These are phyloP conservation scores for Girardia tigrina DNA, from an alignment of 2,888 invertebrate genomes.

Conservation along the genomic window DNA sequence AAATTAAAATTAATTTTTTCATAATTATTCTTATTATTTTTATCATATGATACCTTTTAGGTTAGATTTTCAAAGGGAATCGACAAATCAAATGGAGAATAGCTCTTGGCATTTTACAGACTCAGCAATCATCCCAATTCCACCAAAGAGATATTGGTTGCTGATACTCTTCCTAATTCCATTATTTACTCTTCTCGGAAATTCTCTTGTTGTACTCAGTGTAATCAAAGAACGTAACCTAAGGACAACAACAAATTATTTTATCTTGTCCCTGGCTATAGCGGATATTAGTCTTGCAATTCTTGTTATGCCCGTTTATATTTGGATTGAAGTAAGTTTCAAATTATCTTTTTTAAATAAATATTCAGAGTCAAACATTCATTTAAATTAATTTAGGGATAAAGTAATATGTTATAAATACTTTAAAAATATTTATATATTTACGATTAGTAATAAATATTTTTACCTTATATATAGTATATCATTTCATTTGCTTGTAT, in stretches of 20 bases:
- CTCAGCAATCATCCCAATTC: not conserved
- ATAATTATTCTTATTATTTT: not conserved
- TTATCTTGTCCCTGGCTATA: constrained; percentile 88
- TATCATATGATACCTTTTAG: not conserved
- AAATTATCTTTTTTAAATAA: too few relatives aligned
- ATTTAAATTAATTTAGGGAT: too few relatives aligned
- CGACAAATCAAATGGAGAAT: not conserved
- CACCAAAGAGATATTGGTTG: constrained; percentile 24
- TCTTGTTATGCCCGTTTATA: constrained; percentile 94
- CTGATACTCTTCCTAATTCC: constrained; percentile 67
- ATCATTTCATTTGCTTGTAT: too few relatives aligned
- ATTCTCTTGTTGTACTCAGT: constrained; percentile 85
- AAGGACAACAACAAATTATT: constrained; percentile 94
- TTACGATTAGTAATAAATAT: too few relatives aligned
- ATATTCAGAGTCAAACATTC: too few relatives aligned
- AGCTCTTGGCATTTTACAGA: not conserved
- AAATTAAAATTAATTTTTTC: not conserved
- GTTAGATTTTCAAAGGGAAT: not conserved
- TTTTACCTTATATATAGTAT: too few relatives aligned
- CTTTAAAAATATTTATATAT: too few relatives aligned
- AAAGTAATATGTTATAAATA: too few relatives aligned
- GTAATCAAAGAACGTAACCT: constrained; percentile 68
- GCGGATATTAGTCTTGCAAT: constrained; percentile 90
- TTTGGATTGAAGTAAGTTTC: constrained; percentile 78
- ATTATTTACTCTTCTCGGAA: constrained; percentile 82